Evolutionary conservation across 2,888 invertebrate genomes (phyloP).

Genomic region (Clivina fossor): DNA sequence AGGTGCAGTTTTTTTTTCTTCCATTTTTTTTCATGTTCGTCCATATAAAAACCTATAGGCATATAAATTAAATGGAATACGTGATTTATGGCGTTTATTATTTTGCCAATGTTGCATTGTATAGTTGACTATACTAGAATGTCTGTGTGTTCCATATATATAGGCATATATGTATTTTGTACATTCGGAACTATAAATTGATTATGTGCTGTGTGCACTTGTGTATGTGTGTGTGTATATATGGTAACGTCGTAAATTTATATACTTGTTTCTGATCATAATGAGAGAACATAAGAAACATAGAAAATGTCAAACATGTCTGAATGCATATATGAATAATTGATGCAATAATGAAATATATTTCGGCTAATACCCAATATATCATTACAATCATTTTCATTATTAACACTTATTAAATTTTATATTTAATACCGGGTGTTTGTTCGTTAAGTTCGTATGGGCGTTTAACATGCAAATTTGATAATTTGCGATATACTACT

Average conservation of each 20-base stretch:
- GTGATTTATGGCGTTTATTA: slow-evolving; percentile 12
- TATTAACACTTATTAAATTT: too few species aligned
- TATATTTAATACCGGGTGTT: too few species aligned
- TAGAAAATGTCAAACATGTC: too few species aligned
- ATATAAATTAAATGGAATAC: slow-evolving; percentile 14
- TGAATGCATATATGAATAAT: too few species aligned
- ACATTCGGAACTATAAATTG: not conserved
- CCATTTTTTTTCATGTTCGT: slow-evolving; percentile 1
- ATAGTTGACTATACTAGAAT: too few species aligned
- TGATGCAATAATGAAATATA: too few species aligned
- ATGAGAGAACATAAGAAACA: not conserved
- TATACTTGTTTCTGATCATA: not conserved
- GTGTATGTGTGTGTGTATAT: not conserved
- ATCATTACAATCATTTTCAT: too few species aligned
- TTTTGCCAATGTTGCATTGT: slow-evolving; percentile 11
- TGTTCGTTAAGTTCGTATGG: too few species aligned
- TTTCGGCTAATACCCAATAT: too few species aligned
- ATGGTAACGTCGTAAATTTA: not conserved
- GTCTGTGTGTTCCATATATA: not conserved
- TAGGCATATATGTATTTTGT: not conserved
- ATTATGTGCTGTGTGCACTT: not conserved
- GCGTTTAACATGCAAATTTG: too few species aligned
- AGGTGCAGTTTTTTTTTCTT: not conserved
- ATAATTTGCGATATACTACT: too few species aligned
- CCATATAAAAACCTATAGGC: slow-evolving; percentile 4